Percentiles rank a stretch among this genome's conserved stretches.
Conservation (phyloP, 2,797 vertebrate species). For the Thamnophis elegans region DNA sequence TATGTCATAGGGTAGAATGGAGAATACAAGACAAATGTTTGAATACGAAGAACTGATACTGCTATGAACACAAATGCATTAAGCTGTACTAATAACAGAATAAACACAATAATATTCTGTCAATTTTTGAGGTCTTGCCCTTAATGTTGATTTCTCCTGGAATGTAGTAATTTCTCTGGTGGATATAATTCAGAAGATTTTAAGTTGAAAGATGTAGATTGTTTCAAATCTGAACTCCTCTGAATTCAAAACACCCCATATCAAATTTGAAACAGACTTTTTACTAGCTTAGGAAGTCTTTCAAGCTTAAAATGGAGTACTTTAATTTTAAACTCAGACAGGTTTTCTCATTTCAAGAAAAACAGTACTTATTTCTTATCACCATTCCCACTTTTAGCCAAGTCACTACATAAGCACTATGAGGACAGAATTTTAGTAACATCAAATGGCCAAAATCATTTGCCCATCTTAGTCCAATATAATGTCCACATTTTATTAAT, state of each 20-base stretch:
- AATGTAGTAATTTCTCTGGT: fast-evolving
- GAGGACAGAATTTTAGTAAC: neutral
- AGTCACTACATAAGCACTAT: neutral
- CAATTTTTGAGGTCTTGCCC: constrained; percentile 14
- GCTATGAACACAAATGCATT: constrained; percentile 64
- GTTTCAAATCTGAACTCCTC: neutral
- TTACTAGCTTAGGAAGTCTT: neutral
- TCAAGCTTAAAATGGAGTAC: neutral
- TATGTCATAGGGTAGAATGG: constrained; percentile 62
- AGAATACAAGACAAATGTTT: constrained; percentile 72
- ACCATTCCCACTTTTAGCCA: neutral
- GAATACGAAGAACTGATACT: constrained; percentile 77
- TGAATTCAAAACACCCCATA: neutral
- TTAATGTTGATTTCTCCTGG: fast-evolving
- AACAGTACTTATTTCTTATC: neutral
- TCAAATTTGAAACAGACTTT: neutral
- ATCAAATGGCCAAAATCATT: neutral
- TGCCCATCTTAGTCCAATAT: neutral
- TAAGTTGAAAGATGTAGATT: neutral
- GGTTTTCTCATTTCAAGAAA: neutral
- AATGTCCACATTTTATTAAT: neutral
- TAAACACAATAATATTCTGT: constrained; percentile 35
- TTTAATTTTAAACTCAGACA: neutral
- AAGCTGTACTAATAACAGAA: constrained; percentile 55
- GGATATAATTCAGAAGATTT: neutral